phyloP scores from a whole-genome alignment of 2,113 vertebrate genomes.

The Coturnix japonica region DNA sequence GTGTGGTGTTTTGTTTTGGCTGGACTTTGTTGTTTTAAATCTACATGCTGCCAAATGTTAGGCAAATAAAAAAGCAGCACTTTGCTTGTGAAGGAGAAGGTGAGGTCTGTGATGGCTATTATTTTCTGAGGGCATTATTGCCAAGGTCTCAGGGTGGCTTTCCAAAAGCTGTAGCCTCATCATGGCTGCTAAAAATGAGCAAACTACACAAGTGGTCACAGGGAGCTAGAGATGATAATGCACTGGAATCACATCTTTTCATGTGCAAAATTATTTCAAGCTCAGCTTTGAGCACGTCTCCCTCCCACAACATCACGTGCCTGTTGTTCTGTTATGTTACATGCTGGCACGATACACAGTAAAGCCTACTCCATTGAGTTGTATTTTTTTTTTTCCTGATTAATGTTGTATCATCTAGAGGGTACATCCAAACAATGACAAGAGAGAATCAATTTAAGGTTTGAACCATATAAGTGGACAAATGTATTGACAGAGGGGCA shows the following conservation, averaged over 20 bases:
- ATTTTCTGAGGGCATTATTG: neutral
- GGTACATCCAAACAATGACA: neutral
- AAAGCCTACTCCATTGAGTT: neutral
- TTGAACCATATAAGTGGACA: neutral
- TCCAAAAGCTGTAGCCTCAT: neutral
- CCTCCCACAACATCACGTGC: neutral
- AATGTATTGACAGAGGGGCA: neutral
- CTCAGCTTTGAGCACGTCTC: neutral
- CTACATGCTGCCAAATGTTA: neutral
- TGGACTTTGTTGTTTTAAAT: conserved; percentile 24
- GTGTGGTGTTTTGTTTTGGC: conserved; percentile 25
- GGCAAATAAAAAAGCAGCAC: neutral
- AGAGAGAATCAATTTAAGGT: neutral
- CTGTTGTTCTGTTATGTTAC: neutral
- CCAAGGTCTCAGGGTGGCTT: neutral
- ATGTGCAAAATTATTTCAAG: neutral
- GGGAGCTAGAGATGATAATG: neutral
- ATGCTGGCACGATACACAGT: neutral
- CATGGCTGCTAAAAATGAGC: neutral
- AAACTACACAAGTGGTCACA: neutral
- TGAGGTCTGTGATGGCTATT: neutral
- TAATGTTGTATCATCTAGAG: neutral
- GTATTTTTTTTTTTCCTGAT: neutral
- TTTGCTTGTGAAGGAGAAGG: neutral
- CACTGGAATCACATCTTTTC: neutral